Evolutionary conservation across 2,888 invertebrate species (phyloP).

Genomic region (Hoplodrina ambigua): DNA sequence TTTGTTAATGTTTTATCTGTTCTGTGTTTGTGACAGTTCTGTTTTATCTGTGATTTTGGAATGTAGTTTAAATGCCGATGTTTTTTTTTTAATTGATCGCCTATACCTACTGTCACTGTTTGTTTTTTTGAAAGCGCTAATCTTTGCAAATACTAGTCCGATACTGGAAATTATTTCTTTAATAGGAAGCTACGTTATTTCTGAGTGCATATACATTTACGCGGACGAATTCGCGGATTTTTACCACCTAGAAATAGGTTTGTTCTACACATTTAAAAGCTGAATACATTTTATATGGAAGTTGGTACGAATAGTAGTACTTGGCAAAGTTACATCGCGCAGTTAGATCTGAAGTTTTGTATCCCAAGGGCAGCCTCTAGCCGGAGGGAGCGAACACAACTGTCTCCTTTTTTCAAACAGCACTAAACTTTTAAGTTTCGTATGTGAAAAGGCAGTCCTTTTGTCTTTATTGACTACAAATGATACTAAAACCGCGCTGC

Average conservation of each 20-base stretch:
- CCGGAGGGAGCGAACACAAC: neutral
- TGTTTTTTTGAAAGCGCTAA: no score
- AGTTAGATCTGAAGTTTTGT: constrained; percentile 13
- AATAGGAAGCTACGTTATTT: no score
- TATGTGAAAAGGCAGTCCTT: neutral
- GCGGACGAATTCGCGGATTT: no score
- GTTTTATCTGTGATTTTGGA: neutral
- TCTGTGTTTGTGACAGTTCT: neutral
- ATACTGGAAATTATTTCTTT: no score
- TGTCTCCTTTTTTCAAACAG: neutral
- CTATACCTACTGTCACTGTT: no score
- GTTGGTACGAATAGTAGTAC: neutral
- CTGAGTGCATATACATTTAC: no score
- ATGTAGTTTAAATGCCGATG: neutral
- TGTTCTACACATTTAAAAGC: neutral
- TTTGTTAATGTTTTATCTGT: constrained; percentile 26
- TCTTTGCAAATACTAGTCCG: no score
- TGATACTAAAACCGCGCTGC: neutral
- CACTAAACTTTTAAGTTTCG: neutral
- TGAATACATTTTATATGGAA: neutral
- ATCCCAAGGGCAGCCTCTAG: neutral
- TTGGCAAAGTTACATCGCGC: neutral
- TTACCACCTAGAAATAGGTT: no score
- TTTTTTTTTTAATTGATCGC: no score
- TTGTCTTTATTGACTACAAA: neutral